Percentiles rank a stretch among this genome's conserved stretches.
Conservation (phyloP, 2,888 invertebrate species). For the Synanthedon formicaeformis region DNA sequence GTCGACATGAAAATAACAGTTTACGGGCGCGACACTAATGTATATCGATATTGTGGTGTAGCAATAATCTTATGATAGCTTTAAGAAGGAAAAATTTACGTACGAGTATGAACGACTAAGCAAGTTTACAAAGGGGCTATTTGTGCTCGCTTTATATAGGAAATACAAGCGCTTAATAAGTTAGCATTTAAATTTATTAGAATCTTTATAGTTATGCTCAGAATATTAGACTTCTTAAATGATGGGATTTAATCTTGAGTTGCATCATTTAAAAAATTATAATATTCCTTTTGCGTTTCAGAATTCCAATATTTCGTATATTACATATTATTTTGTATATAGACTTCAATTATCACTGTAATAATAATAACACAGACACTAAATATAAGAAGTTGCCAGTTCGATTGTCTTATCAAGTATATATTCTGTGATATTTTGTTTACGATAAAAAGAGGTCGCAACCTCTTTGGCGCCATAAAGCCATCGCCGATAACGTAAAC, state of each 20-base stretch:
- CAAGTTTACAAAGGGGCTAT: background rate
- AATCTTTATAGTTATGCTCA: background rate
- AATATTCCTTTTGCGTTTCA: no score
- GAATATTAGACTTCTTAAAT: no score
- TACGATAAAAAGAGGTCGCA: slow-evolving; percentile 18
- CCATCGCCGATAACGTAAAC: background rate
- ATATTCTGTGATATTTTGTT: slow-evolving; percentile 17
- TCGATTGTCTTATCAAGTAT: slow-evolving; percentile 18
- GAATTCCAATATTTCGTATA: no score
- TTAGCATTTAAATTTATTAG: background rate
- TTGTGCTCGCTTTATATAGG: background rate
- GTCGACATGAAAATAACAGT: slow-evolving; percentile 66
- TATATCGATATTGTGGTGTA: slow-evolving; percentile 31
- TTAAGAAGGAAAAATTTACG: slow-evolving; percentile 13
- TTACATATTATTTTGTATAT: no score
- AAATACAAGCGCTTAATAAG: no score
- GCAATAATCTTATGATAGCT: slow-evolving; percentile 14
- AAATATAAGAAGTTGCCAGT: slow-evolving; percentile 5
- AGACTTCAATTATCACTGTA: no score
- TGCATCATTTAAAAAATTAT: no score
- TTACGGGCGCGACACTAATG: slow-evolving; percentile 55
- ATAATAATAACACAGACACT: background rate
- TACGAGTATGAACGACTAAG: background rate
- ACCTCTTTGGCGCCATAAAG: slow-evolving; percentile 31
- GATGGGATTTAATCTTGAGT: no score